Evolutionary conservation across 2,888 invertebrate genomes (phyloP), one percentile per base, ranked within the genome.

Genomic region (Hyposoter dolosus): DNA sequence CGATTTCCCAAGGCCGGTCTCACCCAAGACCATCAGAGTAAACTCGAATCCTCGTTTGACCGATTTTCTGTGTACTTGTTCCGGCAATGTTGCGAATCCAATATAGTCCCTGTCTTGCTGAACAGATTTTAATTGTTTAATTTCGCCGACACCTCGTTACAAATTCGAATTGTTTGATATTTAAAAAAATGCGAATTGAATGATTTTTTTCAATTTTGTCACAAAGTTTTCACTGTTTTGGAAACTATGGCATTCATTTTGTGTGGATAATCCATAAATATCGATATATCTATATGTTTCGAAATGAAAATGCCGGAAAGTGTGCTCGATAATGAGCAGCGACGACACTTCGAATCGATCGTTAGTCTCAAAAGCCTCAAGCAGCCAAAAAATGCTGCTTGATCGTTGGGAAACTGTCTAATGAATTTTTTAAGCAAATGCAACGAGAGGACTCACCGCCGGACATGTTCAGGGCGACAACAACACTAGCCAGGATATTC

Each of bases 41-140:
- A 99, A 99, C 94, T 99, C 99, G 94, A 99, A 99, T 80, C 99
- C 99, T 91, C 98, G 96, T 95, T 99, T 99, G 77, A 99, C 99
- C 0, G 98, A 98, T 95, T 99, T 99, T 89, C 99, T 96, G 95
- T 99, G 99, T 80, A 99, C 98, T 95, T 99, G 99, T 94, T 99
- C 98, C 32, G 99, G 99, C 86, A 99, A 95, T 82, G 98, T 99
- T 88, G 99, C 99, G 94, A 99, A 99, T 84, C 99, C 99, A 91
- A 99, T 98, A 95, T 98, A 98, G 90, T 93, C 93, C 93, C 92
- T 91, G 90, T 91, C 91, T 92, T 90, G 88, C 90, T 91, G 82
- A 89, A 90, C 74, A 86, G 87, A 89, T 77, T 83, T 82, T 75
- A 12, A 47, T 82, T 80, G 1, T 78, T 78, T 68, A 43, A 68